Percentiles rank a stretch among this genome's conserved stretches.
Conservation (phyloP, 2,797 vertebrate species). For the Holocentrus rufus region DNA sequence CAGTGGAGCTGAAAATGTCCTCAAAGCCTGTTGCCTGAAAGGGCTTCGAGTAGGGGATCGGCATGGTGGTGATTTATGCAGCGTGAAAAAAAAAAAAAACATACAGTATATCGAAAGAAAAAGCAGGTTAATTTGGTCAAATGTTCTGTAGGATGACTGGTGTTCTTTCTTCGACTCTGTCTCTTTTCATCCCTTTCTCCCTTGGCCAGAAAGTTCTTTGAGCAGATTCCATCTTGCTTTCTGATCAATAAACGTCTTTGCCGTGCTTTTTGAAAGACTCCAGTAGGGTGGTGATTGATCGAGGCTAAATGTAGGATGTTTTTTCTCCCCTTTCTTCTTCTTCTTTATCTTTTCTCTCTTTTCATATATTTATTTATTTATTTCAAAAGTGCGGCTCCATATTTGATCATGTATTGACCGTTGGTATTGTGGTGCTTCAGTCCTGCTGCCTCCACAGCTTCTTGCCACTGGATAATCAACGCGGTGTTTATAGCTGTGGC, state of each 20-base stretch:
- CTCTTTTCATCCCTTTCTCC: slow-evolving; percentile 42
- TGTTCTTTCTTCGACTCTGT: slow-evolving; percentile 5
- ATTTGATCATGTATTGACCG: slow-evolving; percentile 75
- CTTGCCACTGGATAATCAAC: slow-evolving; percentile 60
- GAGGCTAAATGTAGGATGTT: slow-evolving; percentile 61
- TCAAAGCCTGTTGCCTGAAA: slow-evolving; percentile 1
- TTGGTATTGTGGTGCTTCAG: slow-evolving; percentile 60
- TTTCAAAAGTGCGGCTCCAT: slow-evolving; percentile 37
- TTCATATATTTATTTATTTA: slow-evolving; percentile 53
- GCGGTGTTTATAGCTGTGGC: slow-evolving; percentile 51
- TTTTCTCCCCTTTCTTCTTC: no score
- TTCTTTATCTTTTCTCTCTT: no score
- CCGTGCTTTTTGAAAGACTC: slow-evolving; percentile 58
- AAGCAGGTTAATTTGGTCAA: slow-evolving; percentile 20
- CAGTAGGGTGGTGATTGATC: slow-evolving; percentile 65
- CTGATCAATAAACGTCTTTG: slow-evolving; percentile 71
- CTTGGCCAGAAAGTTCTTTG: slow-evolving; percentile 36
- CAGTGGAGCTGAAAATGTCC: background rate
- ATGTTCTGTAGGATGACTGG: slow-evolving; percentile 14
- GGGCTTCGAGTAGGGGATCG: no score
- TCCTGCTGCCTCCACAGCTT: slow-evolving; percentile 51
- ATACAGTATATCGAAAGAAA: no score
- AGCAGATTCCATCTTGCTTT: slow-evolving; percentile 56
- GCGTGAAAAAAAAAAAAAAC: background rate
- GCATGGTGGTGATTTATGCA: background rate